A percentile compares a stretch with the other conserved stretches of the same genome.
Evolutionary conservation across 2,797 vertebrate genomes (phyloP).

Genomic region (Pelodytes ibericus): DNA sequence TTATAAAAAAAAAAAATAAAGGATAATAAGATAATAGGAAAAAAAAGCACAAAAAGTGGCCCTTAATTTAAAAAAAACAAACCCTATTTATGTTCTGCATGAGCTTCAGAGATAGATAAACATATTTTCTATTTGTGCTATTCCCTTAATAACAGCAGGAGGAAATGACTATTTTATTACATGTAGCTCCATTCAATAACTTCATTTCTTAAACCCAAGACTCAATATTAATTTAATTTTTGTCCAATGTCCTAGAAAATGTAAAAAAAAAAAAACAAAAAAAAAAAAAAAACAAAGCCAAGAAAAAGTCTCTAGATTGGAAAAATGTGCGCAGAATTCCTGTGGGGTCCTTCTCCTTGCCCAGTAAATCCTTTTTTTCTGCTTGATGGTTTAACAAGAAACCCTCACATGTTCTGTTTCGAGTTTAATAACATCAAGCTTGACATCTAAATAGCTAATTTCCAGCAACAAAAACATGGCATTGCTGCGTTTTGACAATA

Average conservation of each 20-base stretch:
- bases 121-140: background rate
- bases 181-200: background rate
- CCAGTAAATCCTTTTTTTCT: background rate
- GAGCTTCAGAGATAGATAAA: no score
- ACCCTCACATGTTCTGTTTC: background rate
- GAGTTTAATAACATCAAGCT: background rate
- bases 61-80: no score
- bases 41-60: no score
- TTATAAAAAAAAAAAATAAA: no score
- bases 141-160: background rate
- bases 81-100: no score
- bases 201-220: background rate
- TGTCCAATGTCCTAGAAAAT: background rate
- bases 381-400: background rate
- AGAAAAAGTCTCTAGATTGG: background rate
- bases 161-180: background rate
- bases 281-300: background rate
- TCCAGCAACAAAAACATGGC: background rate
- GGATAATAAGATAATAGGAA: no score
- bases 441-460: background rate
- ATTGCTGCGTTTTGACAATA: background rate
- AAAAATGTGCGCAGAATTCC: background rate
- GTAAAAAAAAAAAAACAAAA: background rate
- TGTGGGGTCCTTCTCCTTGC: background rate
- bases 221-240: background rate